Evolutionary conservation across 2,113 vertebrate genomes (phyloP), one percentile per base, ranked within the genome.

Genomic region (Progne subis): DNA sequence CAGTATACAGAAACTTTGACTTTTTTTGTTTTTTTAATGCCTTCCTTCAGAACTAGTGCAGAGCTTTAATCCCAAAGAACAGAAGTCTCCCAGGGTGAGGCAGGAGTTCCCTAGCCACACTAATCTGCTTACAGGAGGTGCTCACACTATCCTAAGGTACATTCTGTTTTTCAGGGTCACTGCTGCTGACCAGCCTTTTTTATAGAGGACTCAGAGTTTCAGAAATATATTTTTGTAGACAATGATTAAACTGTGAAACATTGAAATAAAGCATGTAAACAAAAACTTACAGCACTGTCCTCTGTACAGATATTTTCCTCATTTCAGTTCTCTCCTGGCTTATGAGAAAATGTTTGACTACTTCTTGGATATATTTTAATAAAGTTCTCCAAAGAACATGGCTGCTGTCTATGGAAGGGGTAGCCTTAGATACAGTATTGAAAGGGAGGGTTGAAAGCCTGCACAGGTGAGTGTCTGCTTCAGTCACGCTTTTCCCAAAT

Each of bases 191-290:
- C 97, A 97, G 97, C 97, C 96, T 96, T 97, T 97, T 98, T 97
- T 98, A 98, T 96, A 98, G 97, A 97, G 96, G 97, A 97, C 96
- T 97, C 96, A 97, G 97, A 97, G 96, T 97, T 97, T 97, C 97
- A 98, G 96, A 98, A 97, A 96, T 98, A 98, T 98, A 98, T 98
- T 98, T 98, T 98, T 98, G 95, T 98, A 98, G 97, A 97, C 95
- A 81, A 97, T 97, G 94, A 97, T 96, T 97, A 97, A 97, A 97
- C 97, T 98, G 97, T 98, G 97, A 98, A 98, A 97, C 92, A 80
- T 96, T 97, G 96, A 97, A 97, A 97, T 96, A 97, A 97, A 97
- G 97, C 97, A 97, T 96, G 97, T 96, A 96, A 97, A 96, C 76
- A 92, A 95, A 97, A 95, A 69, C 70, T 95, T 95, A 81, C 76